Evolutionary conservation across 2,113 vertebrate species (phyloP).

Genomic region (Malaclemys terrapin): DNA sequence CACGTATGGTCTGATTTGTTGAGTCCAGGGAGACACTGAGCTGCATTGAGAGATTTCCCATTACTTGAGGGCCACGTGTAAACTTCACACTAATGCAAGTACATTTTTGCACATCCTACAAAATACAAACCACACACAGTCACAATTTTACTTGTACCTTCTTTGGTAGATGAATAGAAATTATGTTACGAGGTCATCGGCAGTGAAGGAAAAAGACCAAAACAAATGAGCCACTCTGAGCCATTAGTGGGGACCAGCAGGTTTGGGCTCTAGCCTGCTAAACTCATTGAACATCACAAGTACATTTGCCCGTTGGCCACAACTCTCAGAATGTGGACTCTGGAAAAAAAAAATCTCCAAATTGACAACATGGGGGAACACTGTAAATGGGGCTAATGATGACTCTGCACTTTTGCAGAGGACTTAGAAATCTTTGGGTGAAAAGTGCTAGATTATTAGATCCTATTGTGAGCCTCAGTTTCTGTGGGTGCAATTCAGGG

Average conservation of each 20-base stretch:
- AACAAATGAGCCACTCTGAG: not conserved
- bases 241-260: not conserved
- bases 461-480: not conserved
- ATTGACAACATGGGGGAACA: not conserved
- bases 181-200: not conserved
- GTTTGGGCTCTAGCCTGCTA: not conserved
- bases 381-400: not conserved
- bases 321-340: not conserved
- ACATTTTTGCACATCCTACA: not conserved
- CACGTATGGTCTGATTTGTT: not conserved
- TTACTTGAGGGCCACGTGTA: not conserved
- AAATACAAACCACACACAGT: not conserved
- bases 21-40: not conserved
- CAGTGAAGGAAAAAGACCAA: not conserved
- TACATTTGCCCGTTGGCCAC: not conserved
- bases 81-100: not conserved
- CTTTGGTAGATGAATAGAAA: not conserved
- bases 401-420: not conserved
- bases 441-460: not conserved
- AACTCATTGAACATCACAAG: not conserved
- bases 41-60: not conserved
- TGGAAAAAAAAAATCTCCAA: not conserved
- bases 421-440: not conserved
- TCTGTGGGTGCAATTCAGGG: not conserved
- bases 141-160: not conserved